These are phyloP conservation scores for Ceryle rudis DNA, from an alignment of 2,797 vertebrate species.

Conservation along the genomic window DNA sequence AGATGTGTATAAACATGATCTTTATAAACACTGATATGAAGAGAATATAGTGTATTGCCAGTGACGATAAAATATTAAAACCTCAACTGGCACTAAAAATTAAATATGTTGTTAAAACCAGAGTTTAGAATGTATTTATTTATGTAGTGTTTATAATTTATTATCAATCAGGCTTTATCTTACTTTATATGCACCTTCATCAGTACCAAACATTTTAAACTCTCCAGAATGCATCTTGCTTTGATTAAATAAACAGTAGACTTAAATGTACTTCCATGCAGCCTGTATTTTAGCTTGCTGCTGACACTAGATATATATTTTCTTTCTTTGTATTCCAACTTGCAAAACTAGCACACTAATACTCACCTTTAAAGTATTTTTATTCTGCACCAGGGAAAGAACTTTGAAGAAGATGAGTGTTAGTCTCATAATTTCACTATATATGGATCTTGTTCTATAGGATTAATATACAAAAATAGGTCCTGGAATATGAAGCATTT, in stretches of 20 bases:
- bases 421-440: not conserved
- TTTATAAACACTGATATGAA: not conserved
- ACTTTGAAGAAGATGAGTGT: not conserved
- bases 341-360: not conserved
- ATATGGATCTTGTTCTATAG: not conserved
- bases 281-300: not conserved
- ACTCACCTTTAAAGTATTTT: not conserved
- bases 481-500: not conserved
- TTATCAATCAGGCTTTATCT: not conserved
- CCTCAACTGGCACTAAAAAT: not conserved
- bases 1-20: not conserved
- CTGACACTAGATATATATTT: not conserved
- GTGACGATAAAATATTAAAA: not conserved
- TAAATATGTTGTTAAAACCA: not conserved
- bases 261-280: not conserved
- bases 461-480: not conserved
- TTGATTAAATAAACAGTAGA: not conserved
- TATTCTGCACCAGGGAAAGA: not conserved
- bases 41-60: not conserved
- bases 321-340: not conserved
- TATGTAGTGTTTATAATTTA: not conserved
- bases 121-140: not conserved
- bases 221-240: not conserved
- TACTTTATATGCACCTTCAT: not conserved
- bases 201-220: not conserved